Conservation (phyloP, 1,140 invertebrate species). For the Phthorimaea operculella region DNA sequence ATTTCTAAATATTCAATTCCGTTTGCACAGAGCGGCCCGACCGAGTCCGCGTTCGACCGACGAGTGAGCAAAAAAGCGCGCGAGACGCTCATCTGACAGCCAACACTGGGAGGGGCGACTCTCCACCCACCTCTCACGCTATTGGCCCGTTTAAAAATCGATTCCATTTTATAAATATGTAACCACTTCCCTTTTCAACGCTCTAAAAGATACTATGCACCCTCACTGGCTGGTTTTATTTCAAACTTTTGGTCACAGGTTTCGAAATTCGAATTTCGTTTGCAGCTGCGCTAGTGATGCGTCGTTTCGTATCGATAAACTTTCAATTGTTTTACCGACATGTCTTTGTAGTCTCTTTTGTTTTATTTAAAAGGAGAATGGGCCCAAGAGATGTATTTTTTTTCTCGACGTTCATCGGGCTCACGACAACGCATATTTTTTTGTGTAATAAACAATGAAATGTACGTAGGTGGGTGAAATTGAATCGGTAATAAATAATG, state of each 20-base stretch:
- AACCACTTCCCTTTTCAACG: constrained; percentile 47
- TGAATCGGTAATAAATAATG: constrained; percentile 64
- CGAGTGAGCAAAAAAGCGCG: constrained; percentile 54
- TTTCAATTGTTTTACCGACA: constrained; percentile 65
- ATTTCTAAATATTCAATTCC: neutral
- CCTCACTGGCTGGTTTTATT: neutral
- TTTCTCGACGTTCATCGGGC: constrained; percentile 26
- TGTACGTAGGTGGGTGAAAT: constrained; percentile 50
- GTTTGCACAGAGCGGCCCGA: constrained; percentile 11
- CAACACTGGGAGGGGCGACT: constrained; percentile 48
- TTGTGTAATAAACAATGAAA: constrained; percentile 44
- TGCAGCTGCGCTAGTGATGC: constrained; percentile 18
- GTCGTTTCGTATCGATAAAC: constrained; percentile 22
- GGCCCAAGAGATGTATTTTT: constrained; percentile 51
- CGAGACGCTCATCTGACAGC: constrained; percentile 52
- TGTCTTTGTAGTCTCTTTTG: constrained; percentile 61
- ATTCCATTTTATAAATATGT: constrained; percentile 68
- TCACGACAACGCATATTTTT: constrained; percentile 24
- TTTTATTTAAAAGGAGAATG: constrained; percentile 61
- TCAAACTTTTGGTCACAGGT: neutral
- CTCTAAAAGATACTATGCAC: constrained; percentile 18
- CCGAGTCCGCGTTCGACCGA: constrained; percentile 35
- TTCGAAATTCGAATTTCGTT: constrained; percentile 12
- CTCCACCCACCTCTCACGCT: constrained; percentile 44
- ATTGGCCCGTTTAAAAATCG: constrained; percentile 66